phyloP scores from a whole-genome alignment of 2,888 invertebrate species.

The Tinea trinotella region DNA sequence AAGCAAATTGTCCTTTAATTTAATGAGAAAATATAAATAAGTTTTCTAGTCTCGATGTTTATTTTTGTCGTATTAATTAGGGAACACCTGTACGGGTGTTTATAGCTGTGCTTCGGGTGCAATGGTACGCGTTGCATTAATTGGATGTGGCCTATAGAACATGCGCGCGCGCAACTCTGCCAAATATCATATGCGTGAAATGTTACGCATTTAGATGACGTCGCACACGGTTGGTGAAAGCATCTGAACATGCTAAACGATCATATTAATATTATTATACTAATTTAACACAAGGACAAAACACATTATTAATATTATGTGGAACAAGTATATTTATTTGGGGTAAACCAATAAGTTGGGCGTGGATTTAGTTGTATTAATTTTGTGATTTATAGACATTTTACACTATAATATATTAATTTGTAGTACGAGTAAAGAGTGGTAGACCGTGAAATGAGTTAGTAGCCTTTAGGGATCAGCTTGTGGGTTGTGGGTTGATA shows the following conservation, averaged over 20 bases:
- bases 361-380: no score
- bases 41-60: conserved; percentile 21
- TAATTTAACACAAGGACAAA: no score
- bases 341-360: no score
- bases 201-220: neutral
- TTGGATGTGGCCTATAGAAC: conserved; percentile 31
- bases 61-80: conserved; percentile 39
- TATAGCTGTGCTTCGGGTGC: conserved; percentile 25
- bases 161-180: conserved; percentile 17
- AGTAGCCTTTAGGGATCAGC: no score
- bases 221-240: conserved; percentile 1
- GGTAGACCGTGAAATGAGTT: no score
- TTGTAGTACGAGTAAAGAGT: no score
- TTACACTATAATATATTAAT: no score
- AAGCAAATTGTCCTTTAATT: conserved; percentile 11
- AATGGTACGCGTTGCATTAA: conserved; percentile 32
- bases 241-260: neutral
- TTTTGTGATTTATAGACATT: no score
- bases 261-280: neutral
- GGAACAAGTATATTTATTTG: no score
- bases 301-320: no score
- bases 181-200: conserved; percentile 7
- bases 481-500: no score
- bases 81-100: conserved; percentile 41
- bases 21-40: conserved; percentile 9